Base-by-base conservation (phyloP, 2,113 vertebrate genomes). In the Thamnophis sirtalis region DNA sequence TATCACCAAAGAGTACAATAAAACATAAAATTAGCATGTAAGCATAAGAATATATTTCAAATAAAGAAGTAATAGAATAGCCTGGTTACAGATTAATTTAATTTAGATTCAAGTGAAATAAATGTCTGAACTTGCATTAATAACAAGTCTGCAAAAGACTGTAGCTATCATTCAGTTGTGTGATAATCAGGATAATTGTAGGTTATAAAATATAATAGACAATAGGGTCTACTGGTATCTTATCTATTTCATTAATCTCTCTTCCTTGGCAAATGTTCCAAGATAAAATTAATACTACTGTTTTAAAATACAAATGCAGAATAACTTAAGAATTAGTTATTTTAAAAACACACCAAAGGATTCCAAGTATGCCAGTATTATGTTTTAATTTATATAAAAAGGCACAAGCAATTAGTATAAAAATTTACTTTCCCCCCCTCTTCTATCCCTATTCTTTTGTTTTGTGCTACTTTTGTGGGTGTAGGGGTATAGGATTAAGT, bases 181-280 rank as follows among this genome's bases (percentile, higher is more conserved):
- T 97, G 94, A 96, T 95, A 95, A 97, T 97, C 96, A 96, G 96
- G 94, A 96, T 96, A 97, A 97, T 97, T 97, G 96, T 87, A 95
- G 96, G 96, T 96, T 94, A 96, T 93, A 96, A 95, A 93, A 96
- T 96, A 96, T 96, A 97, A 94, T 91, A 96, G 87, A 96, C 96
- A 96, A 95, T 96, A 97, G 93, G 96, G 97, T 97, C 95, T 95
- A 95, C 93, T 96, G 92, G 89, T 92, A 96, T 95, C 94, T 94
- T 43, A 89, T 95, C 96, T 96, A 95, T 97, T 96, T 95, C 96
- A 94, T 88, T 97, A 95, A 97, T 96, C 96, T 95, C 95, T 94
- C 95, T 93, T 88, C 95, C 93, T 95, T 97, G 95, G 97, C 94
- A 97, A 96, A 96, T 95, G 94, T 96, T 97, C 95, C 96, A 97